Percentiles rank a stretch among this genome's conserved stretches.
Conservation (phyloP, 2,888 invertebrate species). For the Sphaerophoria rueppellii region DNA sequence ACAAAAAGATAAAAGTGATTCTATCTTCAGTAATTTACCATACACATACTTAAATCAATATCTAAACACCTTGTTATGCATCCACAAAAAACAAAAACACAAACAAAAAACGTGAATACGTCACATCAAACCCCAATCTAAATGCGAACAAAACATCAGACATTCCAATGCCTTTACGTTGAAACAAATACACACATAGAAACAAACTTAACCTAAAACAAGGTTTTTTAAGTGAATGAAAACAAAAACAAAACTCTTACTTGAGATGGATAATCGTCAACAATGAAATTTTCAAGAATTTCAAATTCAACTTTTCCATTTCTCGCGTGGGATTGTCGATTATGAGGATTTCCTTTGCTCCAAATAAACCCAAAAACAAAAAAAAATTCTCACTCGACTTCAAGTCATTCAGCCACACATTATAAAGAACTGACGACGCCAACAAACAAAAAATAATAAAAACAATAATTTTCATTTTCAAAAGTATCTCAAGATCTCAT, state of each 20-base stretch:
- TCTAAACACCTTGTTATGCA: constrained; percentile 4
- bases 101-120: constrained; percentile 48
- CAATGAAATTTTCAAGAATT: background rate
- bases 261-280: background rate
- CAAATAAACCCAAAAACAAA: background rate
- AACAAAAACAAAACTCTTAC: background rate
- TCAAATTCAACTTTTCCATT: constrained; percentile 8
- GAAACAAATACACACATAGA: background rate
- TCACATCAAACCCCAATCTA: constrained; percentile 43
- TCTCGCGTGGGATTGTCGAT: constrained; percentile 28
- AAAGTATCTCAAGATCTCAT: constrained; percentile 57
- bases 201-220: background rate
- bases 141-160: constrained; percentile 26
- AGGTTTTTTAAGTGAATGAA: background rate
- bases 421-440: constrained; percentile 49
- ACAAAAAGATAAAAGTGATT: constrained; percentile 21
- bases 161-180: constrained; percentile 41
- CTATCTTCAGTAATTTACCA: background rate
- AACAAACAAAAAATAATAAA: too few species aligned
- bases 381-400: constrained; percentile 60
- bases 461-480: constrained; percentile 22
- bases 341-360: constrained; percentile 31
- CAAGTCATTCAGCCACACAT: constrained; percentile 53
- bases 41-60: constrained; percentile 38
- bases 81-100: constrained; percentile 2